phyloP scores from a whole-genome alignment of 1,140 invertebrate species.

The Drosophila micromelanica region DNA sequence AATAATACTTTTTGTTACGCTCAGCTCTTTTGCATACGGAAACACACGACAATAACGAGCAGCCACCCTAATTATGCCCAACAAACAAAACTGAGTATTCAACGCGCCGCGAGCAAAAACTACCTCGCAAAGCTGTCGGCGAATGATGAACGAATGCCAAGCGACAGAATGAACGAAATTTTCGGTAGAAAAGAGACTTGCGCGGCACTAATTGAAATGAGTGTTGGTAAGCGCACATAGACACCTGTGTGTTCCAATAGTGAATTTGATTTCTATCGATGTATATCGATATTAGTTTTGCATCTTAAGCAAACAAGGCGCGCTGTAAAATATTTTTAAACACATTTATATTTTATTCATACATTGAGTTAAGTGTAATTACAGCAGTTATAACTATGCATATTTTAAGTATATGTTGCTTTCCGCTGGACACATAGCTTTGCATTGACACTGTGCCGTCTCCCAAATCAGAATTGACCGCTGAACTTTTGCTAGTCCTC shows the following conservation, averaged over 20 bases:
- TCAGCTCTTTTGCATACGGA: constrained; percentile 19
- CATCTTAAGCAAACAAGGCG: background rate
- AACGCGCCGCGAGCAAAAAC: constrained; percentile 32
- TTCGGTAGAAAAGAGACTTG: constrained; percentile 21
- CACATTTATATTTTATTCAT: background rate
- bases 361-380: background rate
- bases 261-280: background rate
- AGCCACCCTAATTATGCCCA: constrained; percentile 32
- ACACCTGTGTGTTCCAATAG: background rate
- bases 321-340: background rate
- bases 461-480: constrained; percentile 63
- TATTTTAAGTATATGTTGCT: background rate
- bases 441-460: constrained; percentile 83
- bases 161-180: constrained; percentile 14
- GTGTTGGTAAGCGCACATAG: constrained; percentile 4
- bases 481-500: constrained; percentile 22
- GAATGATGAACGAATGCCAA: constrained; percentile 41
- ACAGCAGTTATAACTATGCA: constrained; percentile 6
- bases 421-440: constrained; percentile 58
- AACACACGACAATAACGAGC: constrained; percentile 41
- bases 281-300: constrained; percentile 4
- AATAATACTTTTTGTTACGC: constrained; percentile 57
- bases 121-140: constrained; percentile 43
- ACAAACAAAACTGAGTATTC: constrained; percentile 37
- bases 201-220: constrained; percentile 34